phyloP scores from a whole-genome alignment of 2,113 vertebrate species.

The Dryoscopus gambensis region DNA sequence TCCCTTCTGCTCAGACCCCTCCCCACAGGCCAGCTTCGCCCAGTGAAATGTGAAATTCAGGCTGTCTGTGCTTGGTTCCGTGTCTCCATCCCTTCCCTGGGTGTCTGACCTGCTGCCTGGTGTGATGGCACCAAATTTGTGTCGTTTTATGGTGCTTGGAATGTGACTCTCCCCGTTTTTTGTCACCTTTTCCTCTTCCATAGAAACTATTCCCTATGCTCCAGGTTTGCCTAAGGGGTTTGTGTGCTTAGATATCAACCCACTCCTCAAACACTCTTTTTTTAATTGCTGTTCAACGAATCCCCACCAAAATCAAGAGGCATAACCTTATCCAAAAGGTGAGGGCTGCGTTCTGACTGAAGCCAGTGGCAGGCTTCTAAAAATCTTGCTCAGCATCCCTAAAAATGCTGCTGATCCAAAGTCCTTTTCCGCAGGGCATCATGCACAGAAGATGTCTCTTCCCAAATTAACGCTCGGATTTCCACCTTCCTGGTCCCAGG shows the following conservation, averaged over 20 bases:
- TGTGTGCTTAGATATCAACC: background rate
- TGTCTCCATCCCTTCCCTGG: background rate
- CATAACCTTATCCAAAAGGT: background rate
- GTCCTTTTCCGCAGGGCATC: background rate
- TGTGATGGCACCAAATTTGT: background rate
- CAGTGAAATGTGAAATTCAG: background rate
- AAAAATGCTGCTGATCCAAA: background rate
- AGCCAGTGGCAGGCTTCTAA: background rate
- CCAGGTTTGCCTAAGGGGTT: background rate
- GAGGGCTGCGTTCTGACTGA: background rate
- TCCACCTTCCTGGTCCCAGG: background rate
- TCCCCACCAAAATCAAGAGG: background rate
- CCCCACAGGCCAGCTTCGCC: background rate
- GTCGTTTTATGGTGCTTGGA: background rate
- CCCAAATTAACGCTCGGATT: background rate
- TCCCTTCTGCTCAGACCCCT: too few relatives aligned
- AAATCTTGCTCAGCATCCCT: background rate
- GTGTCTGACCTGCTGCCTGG: background rate
- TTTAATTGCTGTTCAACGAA: background rate
- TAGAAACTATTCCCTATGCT: background rate
- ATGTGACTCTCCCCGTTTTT: background rate
- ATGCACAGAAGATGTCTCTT: background rate
- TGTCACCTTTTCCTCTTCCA: background rate
- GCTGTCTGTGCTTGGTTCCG: background rate
- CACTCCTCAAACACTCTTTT: background rate